Evolutionary conservation across 2,797 vertebrate species (phyloP).

Genomic region (Micromesistius poutassou): DNA sequence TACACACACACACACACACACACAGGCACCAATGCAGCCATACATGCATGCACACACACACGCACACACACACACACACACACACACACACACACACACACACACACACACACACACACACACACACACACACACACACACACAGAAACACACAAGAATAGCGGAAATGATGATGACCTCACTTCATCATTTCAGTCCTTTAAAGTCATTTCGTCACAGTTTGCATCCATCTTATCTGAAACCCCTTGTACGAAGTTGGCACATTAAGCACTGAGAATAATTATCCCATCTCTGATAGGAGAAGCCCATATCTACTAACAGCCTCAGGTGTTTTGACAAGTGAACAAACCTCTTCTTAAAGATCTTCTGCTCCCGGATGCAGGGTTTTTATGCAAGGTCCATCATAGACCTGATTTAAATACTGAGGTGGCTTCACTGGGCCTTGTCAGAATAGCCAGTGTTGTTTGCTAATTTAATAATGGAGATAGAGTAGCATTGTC

Average conservation of each 20-base stretch:
- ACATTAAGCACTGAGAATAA: constrained; percentile 6
- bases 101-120: too few relatives aligned
- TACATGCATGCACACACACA: too few relatives aligned
- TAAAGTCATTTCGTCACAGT: background rate
- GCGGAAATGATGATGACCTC: background rate
- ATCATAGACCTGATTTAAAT: background rate
- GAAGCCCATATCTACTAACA: background rate
- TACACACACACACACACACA: background rate
- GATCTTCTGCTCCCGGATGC: background rate
- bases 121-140: too few relatives aligned
- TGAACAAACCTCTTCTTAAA: background rate
- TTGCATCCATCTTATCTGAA: background rate
- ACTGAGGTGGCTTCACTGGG: background rate
- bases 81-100: too few relatives aligned
- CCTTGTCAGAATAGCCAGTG: background rate
- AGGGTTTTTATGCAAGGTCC: background rate
- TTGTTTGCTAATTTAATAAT: background rate
- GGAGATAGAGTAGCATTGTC: background rate
- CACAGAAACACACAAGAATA: background rate
- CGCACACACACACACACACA: too few relatives aligned
- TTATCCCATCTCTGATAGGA: background rate
- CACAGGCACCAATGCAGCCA: too few relatives aligned
- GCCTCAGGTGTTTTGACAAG: background rate
- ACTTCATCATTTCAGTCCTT: background rate
- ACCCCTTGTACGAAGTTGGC: background rate